Evolutionary conservation across 2,113 vertebrate species (phyloP), one percentile per base, ranked within the genome.

Genomic region (Dasypus novemcinctus): DNA sequence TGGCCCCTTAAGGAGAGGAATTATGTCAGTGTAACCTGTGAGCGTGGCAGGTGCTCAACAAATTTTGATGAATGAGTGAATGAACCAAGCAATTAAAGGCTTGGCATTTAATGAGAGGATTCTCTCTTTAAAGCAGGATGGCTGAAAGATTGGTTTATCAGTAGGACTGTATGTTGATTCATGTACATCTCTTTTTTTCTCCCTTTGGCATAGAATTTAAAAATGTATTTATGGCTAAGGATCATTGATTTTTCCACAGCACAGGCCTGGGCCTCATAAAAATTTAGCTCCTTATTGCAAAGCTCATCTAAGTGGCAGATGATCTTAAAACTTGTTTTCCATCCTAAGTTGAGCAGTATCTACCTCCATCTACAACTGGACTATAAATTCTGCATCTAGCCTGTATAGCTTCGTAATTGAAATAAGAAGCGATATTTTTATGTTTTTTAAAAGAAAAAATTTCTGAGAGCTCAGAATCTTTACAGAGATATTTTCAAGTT

Each of bases 11-110:
- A 5, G 43, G 71, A 3, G 25, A 10, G 11, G 72, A 49, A 25
- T 31, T 13, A 29, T 49, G 41, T 49, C 49, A 31, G 74, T 31
- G 18, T 21, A 57, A 20, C 54, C 27, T 57, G 0, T 14, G n/a
- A 14, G 12, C n/a, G 0, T 1, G n/a, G n/a, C 38, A 64, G 54
- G 27, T 0, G 25, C 25, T 11, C 4, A 0, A 15, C 9, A 20
- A 0, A 2, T 61, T 61, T 29, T 7, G 15, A 41, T 1, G 57
- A 29, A 64, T 64, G 61, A 29, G 61, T 29, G 61, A 57, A 38
- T 2, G 33, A 20, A 54, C 57, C 20, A 36, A 4, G 25, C 23
- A 4, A 1, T 36, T 7, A 31, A 36, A 2, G 52, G 17, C 4
- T 1, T 9, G 27, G 27, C 31, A 1, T 21, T 36, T 61, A 41